Percentiles rank a stretch among this genome's conserved stretches.
These are phyloP conservation scores for Yponomeuta cagnagella DNA, from an alignment of 2,888 invertebrate genomes.

Conservation along the genomic window DNA sequence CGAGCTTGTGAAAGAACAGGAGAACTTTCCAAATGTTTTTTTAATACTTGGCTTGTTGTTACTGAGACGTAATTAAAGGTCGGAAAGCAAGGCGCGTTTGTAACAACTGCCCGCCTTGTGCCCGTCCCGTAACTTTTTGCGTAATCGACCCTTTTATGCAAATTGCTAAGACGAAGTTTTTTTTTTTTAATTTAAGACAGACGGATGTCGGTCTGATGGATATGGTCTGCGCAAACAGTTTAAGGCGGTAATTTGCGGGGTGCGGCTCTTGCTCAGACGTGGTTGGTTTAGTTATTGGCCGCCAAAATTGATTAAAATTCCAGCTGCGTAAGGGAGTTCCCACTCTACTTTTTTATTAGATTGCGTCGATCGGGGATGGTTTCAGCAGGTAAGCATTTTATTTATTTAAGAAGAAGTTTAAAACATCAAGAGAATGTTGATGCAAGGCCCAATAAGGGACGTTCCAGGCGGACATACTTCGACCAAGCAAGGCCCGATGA, in stretches of 20 bases:
- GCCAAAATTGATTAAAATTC: conserved; percentile 70
- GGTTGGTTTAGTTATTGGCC: conserved; percentile 55
- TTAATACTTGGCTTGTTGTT: conserved; percentile 6
- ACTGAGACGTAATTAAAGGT: conserved; percentile 26
- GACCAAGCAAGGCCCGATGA: no score
- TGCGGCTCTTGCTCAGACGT: conserved; percentile 37
- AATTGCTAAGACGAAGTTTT: conserved; percentile 31
- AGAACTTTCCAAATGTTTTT: conserved; percentile 5
- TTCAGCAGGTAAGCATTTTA: conserved; percentile 32
- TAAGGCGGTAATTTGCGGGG: conserved; percentile 59
- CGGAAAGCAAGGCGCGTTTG: conserved; percentile 13
- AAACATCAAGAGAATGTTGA: no score
- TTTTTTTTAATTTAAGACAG: conserved; percentile 41
- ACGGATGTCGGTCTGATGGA: conserved; percentile 41
- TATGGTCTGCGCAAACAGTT: conserved; percentile 43
- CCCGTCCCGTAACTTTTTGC: conserved; percentile 21
- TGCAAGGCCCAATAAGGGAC: no score
- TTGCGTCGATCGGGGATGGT: conserved; percentile 38
- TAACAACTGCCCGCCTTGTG: not conserved
- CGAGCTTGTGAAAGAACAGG: not conserved
- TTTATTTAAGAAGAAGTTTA: conserved; percentile 24
- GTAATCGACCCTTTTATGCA: conserved; percentile 39
- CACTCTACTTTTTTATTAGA: conserved; percentile 57
- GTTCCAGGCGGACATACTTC: no score
- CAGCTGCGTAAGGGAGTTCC: conserved; percentile 51